Base-by-base conservation (phyloP, 2,797 vertebrate genomes). In the Hyperoplus immaculatus region DNA sequence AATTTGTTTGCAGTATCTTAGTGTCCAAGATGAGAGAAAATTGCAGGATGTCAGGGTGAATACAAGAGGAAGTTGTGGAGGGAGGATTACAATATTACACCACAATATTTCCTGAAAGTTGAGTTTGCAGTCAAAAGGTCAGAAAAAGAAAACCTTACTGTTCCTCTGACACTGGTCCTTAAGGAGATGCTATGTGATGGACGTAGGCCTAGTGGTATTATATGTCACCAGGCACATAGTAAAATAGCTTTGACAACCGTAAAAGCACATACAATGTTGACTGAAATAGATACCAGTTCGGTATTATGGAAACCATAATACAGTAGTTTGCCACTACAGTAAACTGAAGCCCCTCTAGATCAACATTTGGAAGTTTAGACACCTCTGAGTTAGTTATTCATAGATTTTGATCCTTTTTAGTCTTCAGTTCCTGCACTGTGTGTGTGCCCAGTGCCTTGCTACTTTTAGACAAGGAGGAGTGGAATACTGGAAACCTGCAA, bases 401-500 rank as follows among this genome's bases (percentile, higher is more conserved):
- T 47, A 15, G 41, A 54, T 54, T 47, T 47, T 12, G 8, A 49
- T 66, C 12, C 29, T 29, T n/a, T 15, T n/a, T 15, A 18, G 7
- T 55, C 8, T 47, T 59, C 1, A 36, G 21, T 11, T 47, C 4
- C 53, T 65, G 1, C 70, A 55, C 72, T 80, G 6, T 67, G 59
- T 55, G 49, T 58, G 59, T 56, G 8, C 14, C n/a, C 2, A 8
- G 15, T 18, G 67, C 41, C 13, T 8, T 11, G 9, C 4, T 4
- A 2, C 36, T 49, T 50, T 47, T n/a, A 51, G 6, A 45, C 41
- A 46, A 8, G 12, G 14, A 13, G 29, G 51, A 53, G 59, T 50
- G 56, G n/a, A 29, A 6, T 43, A 56, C 5, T 42, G 43, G 54
- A 75, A 79, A 46, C 59, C 3, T 67, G 21, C n/a, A 8, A 68